Conservation (phyloP, 2,888 invertebrate genomes). For the Drosophila neotestacea region DNA sequence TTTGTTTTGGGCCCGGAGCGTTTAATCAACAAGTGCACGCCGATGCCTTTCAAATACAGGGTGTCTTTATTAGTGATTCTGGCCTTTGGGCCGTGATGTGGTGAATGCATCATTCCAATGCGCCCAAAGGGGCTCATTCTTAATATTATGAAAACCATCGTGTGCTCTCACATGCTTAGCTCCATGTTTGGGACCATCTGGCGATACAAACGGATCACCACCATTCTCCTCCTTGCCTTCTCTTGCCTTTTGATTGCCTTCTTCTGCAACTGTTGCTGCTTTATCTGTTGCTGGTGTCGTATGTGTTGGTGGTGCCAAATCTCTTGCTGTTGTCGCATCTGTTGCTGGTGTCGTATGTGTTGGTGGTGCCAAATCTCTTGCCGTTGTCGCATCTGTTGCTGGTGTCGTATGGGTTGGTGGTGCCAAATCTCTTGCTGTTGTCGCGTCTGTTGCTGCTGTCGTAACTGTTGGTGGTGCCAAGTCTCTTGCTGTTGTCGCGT, state of each 20-base stretch:
- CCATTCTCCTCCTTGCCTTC: conserved; percentile 24
- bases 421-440: too few species aligned
- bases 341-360: too few species aligned
- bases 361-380: too few species aligned
- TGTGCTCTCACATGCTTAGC: conserved; percentile 45
- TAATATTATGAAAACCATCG: conserved; percentile 57
- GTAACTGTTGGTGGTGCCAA: too few species aligned
- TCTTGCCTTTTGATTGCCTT: too few species aligned
- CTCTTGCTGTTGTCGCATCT: too few species aligned
- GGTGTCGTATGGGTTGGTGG: too few species aligned
- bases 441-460: too few species aligned
- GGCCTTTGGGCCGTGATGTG: neutral
- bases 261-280: neutral
- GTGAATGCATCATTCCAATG: conserved; percentile 59
- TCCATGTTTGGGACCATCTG: conserved; percentile 2
- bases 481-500: too few species aligned
- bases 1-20: conserved; percentile 26
- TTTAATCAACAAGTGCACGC: conserved; percentile 41
- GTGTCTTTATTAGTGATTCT: conserved; percentile 24
- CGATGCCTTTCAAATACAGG: conserved; percentile 20
- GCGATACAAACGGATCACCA: conserved; percentile 28
- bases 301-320: too few species aligned
- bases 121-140: conserved; percentile 36
- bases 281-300: neutral
- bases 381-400: too few species aligned